Evolutionary conservation across 2,888 invertebrate genomes (phyloP).

Genomic region (Thysanoteuthis rhombus): DNA sequence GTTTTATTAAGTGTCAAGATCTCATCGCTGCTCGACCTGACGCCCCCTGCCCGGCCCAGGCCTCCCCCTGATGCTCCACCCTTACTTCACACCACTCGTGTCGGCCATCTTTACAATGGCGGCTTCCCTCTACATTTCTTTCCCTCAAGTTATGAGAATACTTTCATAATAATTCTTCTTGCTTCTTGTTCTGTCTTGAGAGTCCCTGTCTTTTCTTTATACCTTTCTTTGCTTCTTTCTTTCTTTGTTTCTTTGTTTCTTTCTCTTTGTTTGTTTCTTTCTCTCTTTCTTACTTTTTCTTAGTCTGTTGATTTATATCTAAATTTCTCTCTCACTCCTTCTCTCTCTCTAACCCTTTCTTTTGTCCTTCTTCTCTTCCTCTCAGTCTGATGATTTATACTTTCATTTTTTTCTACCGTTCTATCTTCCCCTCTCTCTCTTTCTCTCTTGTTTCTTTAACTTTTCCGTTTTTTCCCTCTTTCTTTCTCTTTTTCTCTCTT

Average conservation of each 20-base stretch:
- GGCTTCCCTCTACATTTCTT: neutral
- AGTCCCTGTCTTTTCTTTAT: neutral
- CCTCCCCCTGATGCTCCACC: neutral
- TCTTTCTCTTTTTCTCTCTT: neutral
- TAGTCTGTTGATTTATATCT: neutral
- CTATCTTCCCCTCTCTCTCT: neutral
- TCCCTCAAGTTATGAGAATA: neutral
- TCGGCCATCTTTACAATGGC: neutral
- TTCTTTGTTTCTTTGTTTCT: neutral
- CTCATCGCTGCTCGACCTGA: neutral
- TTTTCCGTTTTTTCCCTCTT: neutral
- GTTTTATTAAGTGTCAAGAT: conserved; percentile 12
- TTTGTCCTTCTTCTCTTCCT: neutral
- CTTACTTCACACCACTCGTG: neutral
- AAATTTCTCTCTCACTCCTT: neutral
- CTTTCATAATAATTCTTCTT: neutral
- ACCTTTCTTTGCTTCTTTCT: neutral
- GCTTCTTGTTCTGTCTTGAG: neutral
- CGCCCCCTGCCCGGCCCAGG: neutral
- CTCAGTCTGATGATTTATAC: neutral
- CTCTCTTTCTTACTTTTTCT: neutral
- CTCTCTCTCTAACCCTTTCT: neutral
- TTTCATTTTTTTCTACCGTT: neutral
- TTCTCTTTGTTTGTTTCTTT: neutral
- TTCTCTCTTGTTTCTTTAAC: no score